Conservation (phyloP, 2,113 vertebrate genomes). For the Apistogramma diplotaenia region DNA sequence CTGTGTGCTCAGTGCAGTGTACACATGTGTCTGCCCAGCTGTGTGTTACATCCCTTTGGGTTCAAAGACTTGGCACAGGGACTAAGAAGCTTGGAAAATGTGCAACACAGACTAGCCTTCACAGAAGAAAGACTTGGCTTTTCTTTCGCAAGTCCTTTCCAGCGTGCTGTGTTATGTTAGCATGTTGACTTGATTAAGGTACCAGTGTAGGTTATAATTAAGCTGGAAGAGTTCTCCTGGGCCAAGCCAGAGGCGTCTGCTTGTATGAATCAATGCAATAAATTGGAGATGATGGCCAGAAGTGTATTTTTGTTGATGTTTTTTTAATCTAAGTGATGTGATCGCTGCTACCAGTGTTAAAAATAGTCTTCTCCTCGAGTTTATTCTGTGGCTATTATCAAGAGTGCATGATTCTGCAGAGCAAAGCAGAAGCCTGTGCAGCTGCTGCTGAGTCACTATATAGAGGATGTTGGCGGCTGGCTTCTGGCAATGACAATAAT, state of each 20-base stretch:
- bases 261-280: slow-evolving; percentile 30
- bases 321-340: slow-evolving; percentile 35
- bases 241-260: slow-evolving; percentile 28
- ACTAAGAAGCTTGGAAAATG: neutral
- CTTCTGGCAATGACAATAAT: slow-evolving; percentile 16
- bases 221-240: slow-evolving; percentile 50
- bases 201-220: slow-evolving; percentile 60
- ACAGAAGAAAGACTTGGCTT: slow-evolving; percentile 28
- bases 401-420: slow-evolving; percentile 37
- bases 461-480: slow-evolving; percentile 2
- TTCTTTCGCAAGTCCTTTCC: slow-evolving; percentile 19
- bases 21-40: slow-evolving; percentile 15
- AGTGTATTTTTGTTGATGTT: slow-evolving; percentile 10
- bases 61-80: slow-evolving; percentile 55
- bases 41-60: slow-evolving; percentile 5
- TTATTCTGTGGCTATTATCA: slow-evolving; percentile 49
- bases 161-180: slow-evolving; percentile 17
- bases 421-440: slow-evolving; percentile 34
- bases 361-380: slow-evolving; percentile 48
- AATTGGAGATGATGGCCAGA: slow-evolving; percentile 42
- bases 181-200: slow-evolving; percentile 66
- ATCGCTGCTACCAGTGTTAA: slow-evolving; percentile 25
- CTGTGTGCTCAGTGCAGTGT: neutral
- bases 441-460: slow-evolving; percentile 55
- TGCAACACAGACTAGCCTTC: slow-evolving; percentile 9